Conservation (phyloP, 2,888 invertebrate species). For the Mesodorylaimus sp. region DNA sequence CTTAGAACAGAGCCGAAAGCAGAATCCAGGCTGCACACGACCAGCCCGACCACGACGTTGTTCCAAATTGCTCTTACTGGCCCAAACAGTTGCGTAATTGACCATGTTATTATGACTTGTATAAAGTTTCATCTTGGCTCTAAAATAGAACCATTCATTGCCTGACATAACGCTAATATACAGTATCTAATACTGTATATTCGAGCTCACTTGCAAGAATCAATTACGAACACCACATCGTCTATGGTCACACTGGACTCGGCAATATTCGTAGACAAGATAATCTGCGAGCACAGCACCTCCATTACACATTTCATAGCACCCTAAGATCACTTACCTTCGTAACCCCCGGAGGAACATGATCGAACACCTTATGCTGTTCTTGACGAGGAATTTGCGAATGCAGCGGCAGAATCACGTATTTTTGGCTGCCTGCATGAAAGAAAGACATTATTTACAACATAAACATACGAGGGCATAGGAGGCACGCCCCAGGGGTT, state of each 20-base stretch:
- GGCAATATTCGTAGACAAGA: conserved; percentile 90
- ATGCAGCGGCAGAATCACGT: conserved; percentile 74
- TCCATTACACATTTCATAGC: not conserved
- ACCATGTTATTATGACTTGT: conserved; percentile 98
- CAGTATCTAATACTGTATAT: too few relatives aligned
- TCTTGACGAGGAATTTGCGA: conserved; percentile 89
- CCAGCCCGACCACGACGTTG: conserved; percentile 89
- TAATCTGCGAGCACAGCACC: conserved; percentile 46
- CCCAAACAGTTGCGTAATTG: conserved; percentile 80
- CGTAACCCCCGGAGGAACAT: conserved; percentile 59
- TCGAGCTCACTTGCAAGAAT: conserved; percentile 57
- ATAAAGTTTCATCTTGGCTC: conserved; percentile 84
- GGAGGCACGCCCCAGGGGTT: too few relatives aligned
- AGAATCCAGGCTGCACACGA: conserved; percentile 74
- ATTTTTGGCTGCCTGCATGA: conserved; percentile 41
- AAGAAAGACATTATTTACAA: not conserved
- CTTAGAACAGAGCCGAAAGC: conserved; percentile 66
- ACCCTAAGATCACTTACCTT: conserved; percentile 43
- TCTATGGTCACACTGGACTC: conserved; percentile 96
- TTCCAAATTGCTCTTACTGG: conserved; percentile 76
- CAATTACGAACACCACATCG: conserved; percentile 92
- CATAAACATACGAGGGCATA: too few relatives aligned
- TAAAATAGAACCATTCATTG: conserved; percentile 17
- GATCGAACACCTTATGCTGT: conserved; percentile 71
- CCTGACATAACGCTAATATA: too few relatives aligned